Evolutionary conservation across 2,113 vertebrate species (phyloP).

Genomic region (Sus scrofa): T2T-Sscrofa CM000819.6:3702001-3702500

Average conservation of each 20-base stretch:
- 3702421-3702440: no score
- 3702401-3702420: no score
- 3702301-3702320: neutral
- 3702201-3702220: neutral
- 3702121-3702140: neutral
- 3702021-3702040: accelerated
- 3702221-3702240: neutral
- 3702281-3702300: neutral
- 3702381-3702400: no score
- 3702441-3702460: no score
- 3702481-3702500: no score
- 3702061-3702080: no score
- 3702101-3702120: no score
- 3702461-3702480: no score
- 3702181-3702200: accelerated
- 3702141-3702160: neutral
- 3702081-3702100: neutral
- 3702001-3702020: neutral
- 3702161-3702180: no score
- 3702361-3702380: no score
- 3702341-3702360: no score
- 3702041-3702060: neutral
- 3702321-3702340: neutral
- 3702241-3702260: neutral
- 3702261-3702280: neutral